These are phyloP conservation scores for Carassius carassius DNA, from an alignment of 2,113 vertebrate species.

Conservation along the genomic window DNA sequence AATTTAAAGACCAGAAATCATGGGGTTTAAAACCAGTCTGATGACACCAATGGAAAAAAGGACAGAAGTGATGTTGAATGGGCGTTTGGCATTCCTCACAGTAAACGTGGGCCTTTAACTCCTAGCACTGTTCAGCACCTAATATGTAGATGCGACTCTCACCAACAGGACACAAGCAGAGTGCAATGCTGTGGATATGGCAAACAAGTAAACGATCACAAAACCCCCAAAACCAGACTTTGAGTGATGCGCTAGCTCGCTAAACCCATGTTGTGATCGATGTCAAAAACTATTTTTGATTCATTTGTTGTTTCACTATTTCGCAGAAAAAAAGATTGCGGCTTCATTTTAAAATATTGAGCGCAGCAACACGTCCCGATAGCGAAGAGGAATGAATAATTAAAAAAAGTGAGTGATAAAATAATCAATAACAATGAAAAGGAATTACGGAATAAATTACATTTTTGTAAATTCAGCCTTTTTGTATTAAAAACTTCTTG, in stretches of 20 bases:
- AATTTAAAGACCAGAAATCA: not conserved
- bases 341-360: not conserved
- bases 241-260: conserved; percentile 53
- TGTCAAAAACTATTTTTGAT: not conserved
- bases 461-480: conserved; percentile 67
- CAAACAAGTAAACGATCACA: conserved; percentile 70
- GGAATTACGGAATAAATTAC: conserved; percentile 71
- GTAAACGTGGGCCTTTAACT: conserved; percentile 47
- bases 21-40: not conserved
- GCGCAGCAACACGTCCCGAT: conserved; percentile 2
- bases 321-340: not conserved
- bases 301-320: not conserved
- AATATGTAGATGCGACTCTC: conserved; percentile 72
- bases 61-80: conserved; percentile 18
- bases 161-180: conserved; percentile 66
- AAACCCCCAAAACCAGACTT: conserved; percentile 47
- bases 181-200: conserved; percentile 75
- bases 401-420: conserved; percentile 50
- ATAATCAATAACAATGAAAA: conserved; percentile 46
- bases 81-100: conserved; percentile 65
- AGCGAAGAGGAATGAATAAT: conserved; percentile 35
- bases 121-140: conserved; percentile 58
- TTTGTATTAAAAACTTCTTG: conserved; percentile 49
- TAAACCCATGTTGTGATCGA: conserved; percentile 9
- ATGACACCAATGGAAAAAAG: not conserved